Base-by-base conservation (phyloP, 1,140 invertebrate species). In the Lasioglossum albipes region DNA sequence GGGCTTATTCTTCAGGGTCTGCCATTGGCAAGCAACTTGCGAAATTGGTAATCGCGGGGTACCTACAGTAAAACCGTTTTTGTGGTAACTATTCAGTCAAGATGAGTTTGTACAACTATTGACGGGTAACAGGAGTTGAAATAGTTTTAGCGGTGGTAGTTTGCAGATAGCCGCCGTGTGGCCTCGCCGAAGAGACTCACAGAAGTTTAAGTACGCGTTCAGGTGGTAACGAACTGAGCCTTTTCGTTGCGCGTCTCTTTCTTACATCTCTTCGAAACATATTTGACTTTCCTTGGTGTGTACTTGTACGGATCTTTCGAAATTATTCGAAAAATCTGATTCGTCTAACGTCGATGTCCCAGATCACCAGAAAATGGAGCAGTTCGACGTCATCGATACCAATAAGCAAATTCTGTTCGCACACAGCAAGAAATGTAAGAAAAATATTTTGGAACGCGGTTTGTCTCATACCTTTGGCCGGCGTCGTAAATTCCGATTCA, bases 401-500 rank as follows among this genome's bases (percentile, higher is more conserved):
- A 57, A 57, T 4, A 57, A 57, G 52, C 18, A 54, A 54, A 54
- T 54, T 13, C 18, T 57, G 3, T n/a, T 5, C 54, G 18, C 0
- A 4, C 20, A n/a, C 20, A 7, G 18, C 54, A 7, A 59, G 18
- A n/a, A 59, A 59, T 20, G 7, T 4, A 18, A 59, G 57, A 59
- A 59, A 59, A 59, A 59, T 59, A 59, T n/a, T 59, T 59, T n/a
- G 57, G n/a, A 59, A 9, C 57, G 57, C 7, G 18, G n/a, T 4
- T 18, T 41, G 66, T 61, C 20, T 42, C 27, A 27, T 42, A 61
- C 59, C 45, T 41, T 22, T 31, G 52, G 36, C 41, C 31, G 45
- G n/a, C 54, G 13, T 31, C 54, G 42, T 77, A 70, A 77, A 61
- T 77, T 4, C 27, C 41, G 22, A 20, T n/a, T 3, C 76, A 79